Percentiles rank a stretch among this genome's conserved stretches.
phyloP scores from a whole-genome alignment of 2,888 invertebrate genomes.

The Drosophila buzzatii region DNA sequence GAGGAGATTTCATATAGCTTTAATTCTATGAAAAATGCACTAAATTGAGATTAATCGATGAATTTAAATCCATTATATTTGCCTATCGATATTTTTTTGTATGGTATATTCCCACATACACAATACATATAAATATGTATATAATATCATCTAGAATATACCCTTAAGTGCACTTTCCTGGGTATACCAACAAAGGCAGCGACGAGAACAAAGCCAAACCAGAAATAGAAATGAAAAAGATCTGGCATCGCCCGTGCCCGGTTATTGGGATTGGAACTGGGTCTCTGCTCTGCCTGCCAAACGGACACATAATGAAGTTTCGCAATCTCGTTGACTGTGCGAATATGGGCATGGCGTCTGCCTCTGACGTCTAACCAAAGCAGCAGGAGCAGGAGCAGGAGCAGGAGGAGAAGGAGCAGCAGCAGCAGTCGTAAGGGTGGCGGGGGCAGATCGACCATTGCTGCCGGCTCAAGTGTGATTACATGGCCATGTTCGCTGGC shows the following conservation, averaged over 20 bases:
- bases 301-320: slow-evolving; percentile 77
- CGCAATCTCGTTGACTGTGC: slow-evolving; percentile 71
- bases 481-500: slow-evolving; percentile 78
- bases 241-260: slow-evolving; percentile 37
- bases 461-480: slow-evolving; percentile 78
- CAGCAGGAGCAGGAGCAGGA: neutral
- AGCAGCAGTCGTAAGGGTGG: neutral
- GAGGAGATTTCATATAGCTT: too few species aligned
- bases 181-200: slow-evolving; percentile 15
- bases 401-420: neutral
- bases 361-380: slow-evolving; percentile 39
- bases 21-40: too few species aligned
- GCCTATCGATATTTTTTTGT: too few species aligned
- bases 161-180: neutral
- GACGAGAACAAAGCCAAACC: slow-evolving; percentile 67
- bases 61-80: too few species aligned
- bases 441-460: slow-evolving; percentile 32
- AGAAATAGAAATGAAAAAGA: slow-evolving; percentile 72
- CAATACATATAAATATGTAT: too few species aligned
- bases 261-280: slow-evolving; percentile 30
- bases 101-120: neutral
- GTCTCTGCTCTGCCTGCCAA: slow-evolving; percentile 42
- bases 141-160: neutral
- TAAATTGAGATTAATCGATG: neutral
- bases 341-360: slow-evolving; percentile 38